Base-by-base conservation (phyloP, 2,113 vertebrate species). In the Cavia aperea region DNA sequence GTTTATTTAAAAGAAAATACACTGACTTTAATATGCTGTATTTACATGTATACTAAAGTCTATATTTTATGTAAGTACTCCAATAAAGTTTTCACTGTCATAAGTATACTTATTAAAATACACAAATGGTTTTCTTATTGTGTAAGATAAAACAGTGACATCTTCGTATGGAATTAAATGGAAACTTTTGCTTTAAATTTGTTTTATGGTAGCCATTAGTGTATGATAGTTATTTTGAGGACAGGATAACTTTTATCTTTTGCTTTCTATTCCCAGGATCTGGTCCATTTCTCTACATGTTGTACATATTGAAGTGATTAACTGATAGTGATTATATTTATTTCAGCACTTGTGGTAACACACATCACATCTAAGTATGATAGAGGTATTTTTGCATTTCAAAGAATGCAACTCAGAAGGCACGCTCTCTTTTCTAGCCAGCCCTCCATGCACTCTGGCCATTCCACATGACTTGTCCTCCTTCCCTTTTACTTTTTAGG, bases 151-250 rank as follows among this genome's bases (percentile, higher is more conserved):
- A 92, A 87, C 79, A 58, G 33, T 58, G 9, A 78, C 8, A 51
- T 78, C 49, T 86, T 6, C 62, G 60, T 81, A n/a, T 73, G 18
- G 7, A 2, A 9, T 84, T 91, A 79, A 63, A 58, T 89, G 73
- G 65, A 12, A 81, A 89, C 9, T 75, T 92, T 89, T 93, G 23
- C 43, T 62, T 85, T 86, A 89, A 65, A 19, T 73, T 36, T 84
- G 63, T 95, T 92, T n/a, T 93, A 9, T 92, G 39, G 54, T 68
- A 81, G 2, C 58, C 89, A 46, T 73, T 82, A 92, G 82, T 46
- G 4, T 3, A 39, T 86, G 33, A 51, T 75, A 66, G 89, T 60
- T 82, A 3, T 82, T 94, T 66, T 77, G 66, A 86, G 58, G 63
- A 4, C 11, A 73, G 19, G 6, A 3, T 21, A 70, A 29, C 14